Evolutionary conservation across 2,113 vertebrate genomes (phyloP).

Genomic region (Cyprinodon brontotheroides): DNA sequence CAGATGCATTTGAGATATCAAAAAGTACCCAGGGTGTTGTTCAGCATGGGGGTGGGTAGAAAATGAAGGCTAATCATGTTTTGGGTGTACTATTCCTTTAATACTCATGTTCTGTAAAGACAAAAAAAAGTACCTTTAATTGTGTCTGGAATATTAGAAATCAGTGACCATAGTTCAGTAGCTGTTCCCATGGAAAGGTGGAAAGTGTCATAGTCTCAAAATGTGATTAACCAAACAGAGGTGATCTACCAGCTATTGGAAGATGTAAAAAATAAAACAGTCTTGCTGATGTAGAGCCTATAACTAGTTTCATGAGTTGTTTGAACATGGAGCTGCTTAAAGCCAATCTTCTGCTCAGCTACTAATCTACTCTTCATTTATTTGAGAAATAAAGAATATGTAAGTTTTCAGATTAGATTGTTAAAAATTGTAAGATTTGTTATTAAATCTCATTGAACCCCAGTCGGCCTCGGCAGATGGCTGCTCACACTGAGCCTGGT

Average conservation of each 20-base stretch:
- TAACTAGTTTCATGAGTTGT: not conserved
- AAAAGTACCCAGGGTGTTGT: too few species aligned
- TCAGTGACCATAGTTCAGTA: not conserved
- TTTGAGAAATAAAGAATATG: not conserved
- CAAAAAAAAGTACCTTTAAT: not conserved
- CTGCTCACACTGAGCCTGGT: too few species aligned
- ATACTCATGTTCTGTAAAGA: not conserved
- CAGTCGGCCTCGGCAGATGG: too few species aligned
- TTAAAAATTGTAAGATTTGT: too few species aligned
- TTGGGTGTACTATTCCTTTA: too few species aligned
- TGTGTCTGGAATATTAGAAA: not conserved
- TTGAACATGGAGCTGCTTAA: not conserved
- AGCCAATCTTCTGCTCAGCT: not conserved
- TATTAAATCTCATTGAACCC: too few species aligned
- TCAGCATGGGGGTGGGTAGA: too few species aligned
- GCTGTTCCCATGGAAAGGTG: not conserved
- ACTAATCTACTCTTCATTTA: not conserved
- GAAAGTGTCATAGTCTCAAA: not conserved
- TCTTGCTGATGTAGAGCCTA: not conserved
- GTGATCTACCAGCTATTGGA: not conserved
- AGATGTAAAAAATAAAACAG: not conserved
- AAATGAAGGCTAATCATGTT: too few species aligned
- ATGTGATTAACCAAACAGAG: not conserved
- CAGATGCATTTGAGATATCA: too few species aligned
- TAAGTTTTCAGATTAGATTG: too few species aligned